Evolutionary conservation across 2,797 vertebrate genomes (phyloP).

Genomic region (Pangasius macronema): DNA sequence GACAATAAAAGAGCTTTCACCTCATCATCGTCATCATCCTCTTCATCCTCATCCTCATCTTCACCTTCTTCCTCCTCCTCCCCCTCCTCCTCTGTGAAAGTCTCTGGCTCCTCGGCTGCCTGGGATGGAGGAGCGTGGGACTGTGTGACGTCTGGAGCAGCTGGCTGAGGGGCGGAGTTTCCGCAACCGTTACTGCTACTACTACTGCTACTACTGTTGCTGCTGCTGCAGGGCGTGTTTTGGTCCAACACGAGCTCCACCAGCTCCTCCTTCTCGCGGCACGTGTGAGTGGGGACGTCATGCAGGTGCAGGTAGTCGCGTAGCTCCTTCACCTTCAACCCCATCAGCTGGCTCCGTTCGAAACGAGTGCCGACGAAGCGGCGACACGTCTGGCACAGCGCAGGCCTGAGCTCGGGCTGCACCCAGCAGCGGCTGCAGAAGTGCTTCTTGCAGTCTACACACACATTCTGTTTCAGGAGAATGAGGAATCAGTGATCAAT

Average conservation of each 20-base stretch:
- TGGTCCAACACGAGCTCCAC: slow-evolving; percentile 82
- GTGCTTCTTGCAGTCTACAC: slow-evolving; percentile 64
- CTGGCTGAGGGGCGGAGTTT: slow-evolving; percentile 38
- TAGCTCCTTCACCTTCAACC: slow-evolving; percentile 81
- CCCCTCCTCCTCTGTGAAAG: slow-evolving; percentile 68
- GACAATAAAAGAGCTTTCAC: slow-evolving; percentile 1
- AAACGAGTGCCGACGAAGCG: slow-evolving; percentile 60
- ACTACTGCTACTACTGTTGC: slow-evolving; percentile 25
- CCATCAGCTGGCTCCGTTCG: slow-evolving; percentile 64
- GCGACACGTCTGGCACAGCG: slow-evolving; percentile 61
- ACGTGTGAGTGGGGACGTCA: slow-evolving; percentile 80
- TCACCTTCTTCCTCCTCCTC: slow-evolving; percentile 59
- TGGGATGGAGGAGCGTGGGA: slow-evolving; percentile 9
- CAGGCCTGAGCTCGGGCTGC: slow-evolving; percentile 54
- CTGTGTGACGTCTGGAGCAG: slow-evolving; percentile 23
- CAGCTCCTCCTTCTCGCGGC: slow-evolving; percentile 87
- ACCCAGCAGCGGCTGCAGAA: slow-evolving; percentile 62
- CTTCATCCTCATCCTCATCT: slow-evolving; percentile 13
- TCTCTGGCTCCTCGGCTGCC: slow-evolving; percentile 46
- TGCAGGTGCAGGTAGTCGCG: slow-evolving; percentile 83
- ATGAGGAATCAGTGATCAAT: neutral
- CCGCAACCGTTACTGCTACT: slow-evolving; percentile 19
- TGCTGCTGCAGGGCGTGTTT: slow-evolving; percentile 69
- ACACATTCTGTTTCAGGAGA: slow-evolving; percentile 56
- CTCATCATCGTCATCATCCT: slow-evolving; percentile 28